phyloP scores from a whole-genome alignment of 2,888 invertebrate genomes.

The Amiota minor region DNA sequence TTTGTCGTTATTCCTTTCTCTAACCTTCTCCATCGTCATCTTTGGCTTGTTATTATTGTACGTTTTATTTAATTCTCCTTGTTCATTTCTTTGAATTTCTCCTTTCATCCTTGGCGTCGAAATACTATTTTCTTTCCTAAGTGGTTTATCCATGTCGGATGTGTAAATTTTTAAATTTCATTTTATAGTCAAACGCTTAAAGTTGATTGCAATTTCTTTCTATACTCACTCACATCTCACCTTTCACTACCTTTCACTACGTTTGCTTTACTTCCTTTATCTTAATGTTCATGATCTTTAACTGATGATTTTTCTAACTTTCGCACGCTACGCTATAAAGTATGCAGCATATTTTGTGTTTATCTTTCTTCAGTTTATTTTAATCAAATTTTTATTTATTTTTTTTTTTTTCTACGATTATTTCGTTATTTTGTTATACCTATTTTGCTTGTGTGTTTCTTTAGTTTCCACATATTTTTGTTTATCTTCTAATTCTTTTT shows the following conservation, averaged over 20 bases:
- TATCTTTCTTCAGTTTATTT: neutral
- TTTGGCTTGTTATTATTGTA: neutral
- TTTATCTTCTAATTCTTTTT: too few relatives aligned
- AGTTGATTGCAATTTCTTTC: conserved; percentile 10
- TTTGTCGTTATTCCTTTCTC: neutral
- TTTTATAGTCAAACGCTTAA: conserved; percentile 3
- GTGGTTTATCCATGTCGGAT: too few relatives aligned
- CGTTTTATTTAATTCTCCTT: neutral
- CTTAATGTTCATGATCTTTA: too few relatives aligned
- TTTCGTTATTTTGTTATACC: too few relatives aligned
- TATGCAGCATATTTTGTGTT: neutral
- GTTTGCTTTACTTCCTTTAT: too few relatives aligned
- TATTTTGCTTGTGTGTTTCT: too few relatives aligned
- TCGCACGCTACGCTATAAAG: neutral
- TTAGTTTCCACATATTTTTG: too few relatives aligned
- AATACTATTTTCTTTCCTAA: too few relatives aligned
- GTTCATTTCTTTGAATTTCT: neutral
- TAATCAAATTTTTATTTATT: neutral
- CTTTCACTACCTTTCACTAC: too few relatives aligned
- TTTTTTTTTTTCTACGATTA: too few relatives aligned
- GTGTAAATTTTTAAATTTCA: conserved; percentile 10
- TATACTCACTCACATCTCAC: too few relatives aligned
- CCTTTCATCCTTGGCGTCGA: neutral
- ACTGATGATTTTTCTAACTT: neutral
- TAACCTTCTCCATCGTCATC: neutral